Evolutionary conservation across 2,888 invertebrate genomes (phyloP).

Genomic region (Drosophila vallismaia): DNA sequence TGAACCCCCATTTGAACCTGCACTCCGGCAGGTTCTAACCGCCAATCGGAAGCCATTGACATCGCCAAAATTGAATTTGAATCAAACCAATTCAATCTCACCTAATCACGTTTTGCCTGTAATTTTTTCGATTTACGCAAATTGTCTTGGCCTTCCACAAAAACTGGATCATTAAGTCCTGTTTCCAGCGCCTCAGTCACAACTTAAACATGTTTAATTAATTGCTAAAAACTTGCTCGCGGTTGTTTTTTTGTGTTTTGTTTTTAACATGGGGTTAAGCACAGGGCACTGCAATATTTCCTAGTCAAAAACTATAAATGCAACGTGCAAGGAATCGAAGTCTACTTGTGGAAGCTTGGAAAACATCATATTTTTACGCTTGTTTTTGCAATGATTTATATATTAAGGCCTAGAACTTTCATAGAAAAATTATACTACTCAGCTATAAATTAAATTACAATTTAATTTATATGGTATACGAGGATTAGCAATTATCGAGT

Average conservation of each 20-base stretch:
- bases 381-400: no score
- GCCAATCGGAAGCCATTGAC: slow-evolving; percentile 26
- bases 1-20: slow-evolving; percentile 40
- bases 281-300: slow-evolving; percentile 3
- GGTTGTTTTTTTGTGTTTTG: neutral
- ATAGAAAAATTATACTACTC: no score
- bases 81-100: slow-evolving; percentile 4
- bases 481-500: neutral
- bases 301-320: neutral
- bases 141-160: slow-evolving; percentile 18
- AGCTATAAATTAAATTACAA: neutral
- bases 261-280: neutral
- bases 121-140: slow-evolving; percentile 28
- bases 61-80: slow-evolving; percentile 3
- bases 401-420: no score
- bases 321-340: neutral
- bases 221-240: neutral
- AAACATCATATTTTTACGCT: neutral
- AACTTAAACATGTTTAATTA: slow-evolving; percentile 15
- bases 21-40: slow-evolving; percentile 20
- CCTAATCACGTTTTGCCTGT: slow-evolving; percentile 35
- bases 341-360: neutral
- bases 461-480: neutral
- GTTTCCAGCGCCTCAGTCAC: slow-evolving; percentile 15
- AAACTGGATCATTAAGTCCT: slow-evolving; percentile 12